These are phyloP conservation scores for Ectobius pallidus DNA, from an alignment of 2,888 invertebrate genomes.

Conservation along the genomic window DNA sequence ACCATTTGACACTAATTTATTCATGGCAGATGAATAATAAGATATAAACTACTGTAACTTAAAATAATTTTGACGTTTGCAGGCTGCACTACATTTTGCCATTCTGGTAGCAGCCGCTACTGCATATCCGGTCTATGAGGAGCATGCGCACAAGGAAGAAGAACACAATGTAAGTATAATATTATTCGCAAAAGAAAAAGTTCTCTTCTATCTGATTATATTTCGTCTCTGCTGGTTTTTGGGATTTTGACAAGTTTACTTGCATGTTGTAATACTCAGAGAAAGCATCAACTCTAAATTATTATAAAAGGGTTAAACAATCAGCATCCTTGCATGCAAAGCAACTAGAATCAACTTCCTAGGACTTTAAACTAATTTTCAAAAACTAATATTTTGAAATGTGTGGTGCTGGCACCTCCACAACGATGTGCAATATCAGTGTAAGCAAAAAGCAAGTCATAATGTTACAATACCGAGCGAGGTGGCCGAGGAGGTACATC, in stretches of 20 bases:
- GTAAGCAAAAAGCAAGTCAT: too few relatives aligned
- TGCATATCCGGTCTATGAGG: neutral
- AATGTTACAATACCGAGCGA: too few relatives aligned
- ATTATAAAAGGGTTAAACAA: neutral
- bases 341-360: neutral
- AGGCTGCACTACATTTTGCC: neutral
- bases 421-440: too few relatives aligned
- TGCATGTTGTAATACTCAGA: neutral
- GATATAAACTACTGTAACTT: too few relatives aligned
- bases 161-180: neutral
- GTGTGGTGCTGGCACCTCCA: too few relatives aligned
- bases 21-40: too few relatives aligned
- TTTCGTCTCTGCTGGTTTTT: neutral
- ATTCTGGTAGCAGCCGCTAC: neutral
- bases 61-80: neutral
- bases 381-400: too few relatives aligned
- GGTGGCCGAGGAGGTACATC: too few relatives aligned
- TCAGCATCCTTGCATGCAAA: neutral
- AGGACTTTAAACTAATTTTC: too few relatives aligned
- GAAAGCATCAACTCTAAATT: too few relatives aligned
- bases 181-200: neutral
- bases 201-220: neutral
- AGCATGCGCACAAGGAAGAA: neutral
- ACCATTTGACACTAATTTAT: too few relatives aligned
- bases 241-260: neutral